These are phyloP conservation scores for Pristis pectinata DNA, from an alignment of 2,797 vertebrate species.

Conservation along the genomic window DNA sequence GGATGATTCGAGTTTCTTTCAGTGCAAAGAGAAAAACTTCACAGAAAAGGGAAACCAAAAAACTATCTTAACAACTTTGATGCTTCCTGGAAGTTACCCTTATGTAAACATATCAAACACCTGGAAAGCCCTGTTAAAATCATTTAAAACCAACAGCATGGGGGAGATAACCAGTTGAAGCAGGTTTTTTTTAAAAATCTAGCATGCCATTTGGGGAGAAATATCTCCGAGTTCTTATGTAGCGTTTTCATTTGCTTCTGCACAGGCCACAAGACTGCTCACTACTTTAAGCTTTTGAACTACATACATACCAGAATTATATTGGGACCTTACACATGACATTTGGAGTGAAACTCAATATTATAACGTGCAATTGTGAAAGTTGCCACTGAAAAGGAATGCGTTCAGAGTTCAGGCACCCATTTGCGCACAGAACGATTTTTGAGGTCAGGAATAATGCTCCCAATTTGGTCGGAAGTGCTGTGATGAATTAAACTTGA, in stretches of 20 bases:
- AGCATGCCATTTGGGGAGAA: neutral
- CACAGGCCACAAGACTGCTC: neutral
- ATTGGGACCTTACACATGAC: neutral
- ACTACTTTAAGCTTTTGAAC: neutral
- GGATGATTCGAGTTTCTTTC: neutral
- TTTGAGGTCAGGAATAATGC: conserved; percentile 3
- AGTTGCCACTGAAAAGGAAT: neutral
- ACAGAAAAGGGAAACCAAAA: neutral
- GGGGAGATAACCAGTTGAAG: neutral
- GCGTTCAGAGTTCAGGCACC: neutral
- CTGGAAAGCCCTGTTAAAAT: neutral
- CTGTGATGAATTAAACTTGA: conserved; percentile 25
- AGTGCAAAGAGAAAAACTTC: neutral
- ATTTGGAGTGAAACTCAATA: neutral
- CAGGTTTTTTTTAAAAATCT: neutral
- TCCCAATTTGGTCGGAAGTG: conserved; percentile 1
- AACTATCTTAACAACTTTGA: neutral
- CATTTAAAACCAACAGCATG: neutral
- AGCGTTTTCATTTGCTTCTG: neutral
- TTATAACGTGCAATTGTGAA: neutral
- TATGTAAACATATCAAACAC: neutral
- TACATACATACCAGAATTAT: neutral
- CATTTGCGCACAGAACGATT: neutral
- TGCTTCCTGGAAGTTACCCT: neutral
- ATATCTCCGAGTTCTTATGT: neutral